Percentiles rank a stretch among this genome's conserved stretches.
phyloP scores from a whole-genome alignment of 2,888 invertebrate species.

The Lampropteryx suffumata region DNA sequence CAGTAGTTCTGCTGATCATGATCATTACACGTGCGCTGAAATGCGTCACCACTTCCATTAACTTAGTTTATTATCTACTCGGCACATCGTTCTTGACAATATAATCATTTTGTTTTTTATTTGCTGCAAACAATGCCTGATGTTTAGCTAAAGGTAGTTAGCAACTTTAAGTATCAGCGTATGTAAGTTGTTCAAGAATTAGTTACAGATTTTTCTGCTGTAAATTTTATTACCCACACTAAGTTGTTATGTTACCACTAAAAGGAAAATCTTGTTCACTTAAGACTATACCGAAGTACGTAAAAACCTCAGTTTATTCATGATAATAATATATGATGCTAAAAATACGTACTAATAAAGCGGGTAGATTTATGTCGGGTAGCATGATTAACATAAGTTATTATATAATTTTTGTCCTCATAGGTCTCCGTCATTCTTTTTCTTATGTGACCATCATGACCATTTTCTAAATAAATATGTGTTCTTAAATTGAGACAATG shows the following conservation, averaged over 20 bases:
- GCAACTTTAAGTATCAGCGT: no score
- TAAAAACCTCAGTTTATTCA: background rate
- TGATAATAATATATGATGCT: no score
- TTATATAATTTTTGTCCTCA: no score
- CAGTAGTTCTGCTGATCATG: slow-evolving; percentile 10
- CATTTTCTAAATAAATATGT: no score
- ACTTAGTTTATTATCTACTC: slow-evolving; percentile 37
- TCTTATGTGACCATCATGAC: no score
- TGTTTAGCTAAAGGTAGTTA: background rate
- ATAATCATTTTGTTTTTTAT: slow-evolving; percentile 47
- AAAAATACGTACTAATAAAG: no score
- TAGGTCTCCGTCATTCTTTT: no score
- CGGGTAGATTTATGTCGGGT: no score
- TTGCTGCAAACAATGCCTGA: slow-evolving; percentile 40
- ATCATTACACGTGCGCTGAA: slow-evolving; percentile 20
- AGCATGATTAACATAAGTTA: no score
- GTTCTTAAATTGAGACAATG: background rate
- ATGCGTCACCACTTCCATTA: slow-evolving; percentile 40
- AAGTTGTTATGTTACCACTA: slow-evolving; percentile 45
- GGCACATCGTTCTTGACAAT: slow-evolving; percentile 42
- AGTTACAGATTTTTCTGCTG: slow-evolving; percentile 15
- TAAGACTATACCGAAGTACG: background rate
- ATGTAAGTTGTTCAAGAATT: no score
- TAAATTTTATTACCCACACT: slow-evolving; percentile 41
- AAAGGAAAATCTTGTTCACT: slow-evolving; percentile 45